Base-by-base conservation (phyloP, 2,888 invertebrate species). In the Yponomeuta sedellus region DNA sequence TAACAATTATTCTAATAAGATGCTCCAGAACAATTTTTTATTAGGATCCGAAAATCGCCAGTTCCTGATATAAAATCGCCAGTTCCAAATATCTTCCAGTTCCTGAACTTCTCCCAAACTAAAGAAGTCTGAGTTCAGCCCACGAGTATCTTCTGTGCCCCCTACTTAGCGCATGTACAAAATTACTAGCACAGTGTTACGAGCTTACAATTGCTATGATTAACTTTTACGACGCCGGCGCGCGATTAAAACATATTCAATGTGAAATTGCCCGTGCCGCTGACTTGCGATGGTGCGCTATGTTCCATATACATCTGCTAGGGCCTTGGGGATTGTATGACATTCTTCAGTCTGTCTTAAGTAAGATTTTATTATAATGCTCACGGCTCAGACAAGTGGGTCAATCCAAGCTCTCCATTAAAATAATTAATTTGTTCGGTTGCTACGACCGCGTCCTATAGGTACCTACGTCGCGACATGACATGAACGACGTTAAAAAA, bases 181-280 rank as follows among this genome's bases (percentile, higher is more conserved):
- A 6, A 52, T 52, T 52, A 52, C 44, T 52, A 52, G 16, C 16
- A 16, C 44, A 52, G 25, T 22, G 25, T 59, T 59, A 59, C 25
- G 20, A 59, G 59, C 59, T 62, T 39, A 62, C 62, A 62, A 62
- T 62, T 61, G 28, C 28, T 61, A 61, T 61, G 28, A 28, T 61
- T 61, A 28, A 61, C 61, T 61, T 61, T 61, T 61, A 19, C 20
- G 20, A 20, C 20, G 20, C 59, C 59, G 58, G 20, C 59, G 11
- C 20, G n/a, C 22, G 22, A 22, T 59, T 20, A 20, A 59, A 59
- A 19, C 16, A 52, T 52, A 52, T 52, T 52, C 44, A 52, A 52
- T 52, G 44, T 52, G 44, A 52, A 52, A 52, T 52, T 52, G 44
- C 44, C 44, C 44, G 5, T 5, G 44, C 44, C 16, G 44, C 44